phyloP scores from a whole-genome alignment of 2,113 vertebrate species.

The Phocoena phocoena region DNA sequence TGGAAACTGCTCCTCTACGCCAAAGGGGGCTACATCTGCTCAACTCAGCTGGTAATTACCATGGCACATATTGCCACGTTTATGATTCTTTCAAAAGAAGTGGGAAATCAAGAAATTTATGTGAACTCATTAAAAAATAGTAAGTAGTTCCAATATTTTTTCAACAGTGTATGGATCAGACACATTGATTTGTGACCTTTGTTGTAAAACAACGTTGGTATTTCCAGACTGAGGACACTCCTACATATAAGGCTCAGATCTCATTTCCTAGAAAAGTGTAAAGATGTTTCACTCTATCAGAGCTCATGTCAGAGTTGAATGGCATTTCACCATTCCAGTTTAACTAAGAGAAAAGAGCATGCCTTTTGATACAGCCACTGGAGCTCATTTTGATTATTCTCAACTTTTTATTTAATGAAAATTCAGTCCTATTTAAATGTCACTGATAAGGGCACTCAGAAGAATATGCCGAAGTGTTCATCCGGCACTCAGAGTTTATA shows the following conservation, averaged over 20 bases:
- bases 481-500: neutral
- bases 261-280: neutral
- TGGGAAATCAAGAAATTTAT: neutral
- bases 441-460: conserved; percentile 28
- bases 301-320: neutral
- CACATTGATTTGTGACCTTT: neutral
- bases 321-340: neutral
- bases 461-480: neutral
- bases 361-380: neutral
- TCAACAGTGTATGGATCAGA: neutral
- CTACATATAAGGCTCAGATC: neutral
- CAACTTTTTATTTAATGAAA: conserved; percentile 44
- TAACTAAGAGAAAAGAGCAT: neutral
- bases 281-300: neutral
- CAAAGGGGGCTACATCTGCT: neutral
- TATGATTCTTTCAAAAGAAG: neutral
- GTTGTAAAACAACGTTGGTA: neutral
- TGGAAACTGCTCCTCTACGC: neutral
- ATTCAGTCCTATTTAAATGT: conserved; percentile 13
- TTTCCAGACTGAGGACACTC: neutral
- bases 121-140: neutral
- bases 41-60: neutral
- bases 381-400: conserved; percentile 3
- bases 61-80: neutral
- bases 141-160: neutral